Evolutionary conservation across 2,888 invertebrate species (phyloP), one percentile per base, ranked within the genome.

Genomic region (Callyntrura guangdongensis): DNA sequence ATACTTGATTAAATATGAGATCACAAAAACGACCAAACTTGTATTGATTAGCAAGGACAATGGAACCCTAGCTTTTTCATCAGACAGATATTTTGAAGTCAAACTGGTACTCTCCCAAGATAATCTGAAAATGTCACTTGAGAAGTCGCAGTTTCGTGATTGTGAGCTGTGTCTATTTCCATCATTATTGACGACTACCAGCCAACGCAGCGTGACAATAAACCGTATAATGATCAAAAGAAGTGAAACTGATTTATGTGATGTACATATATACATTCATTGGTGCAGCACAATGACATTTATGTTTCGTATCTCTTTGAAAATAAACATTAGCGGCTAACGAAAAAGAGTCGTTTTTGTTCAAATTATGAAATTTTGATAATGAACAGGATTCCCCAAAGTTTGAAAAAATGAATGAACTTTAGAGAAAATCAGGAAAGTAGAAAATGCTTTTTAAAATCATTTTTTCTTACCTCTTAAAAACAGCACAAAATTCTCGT

Each of bases 201-300:
- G 36, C n/a, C n/a, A n/a, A n/a, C n/a, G n/a, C 4, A 3, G 64
- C 8, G 11, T 59, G 25, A 83, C 22, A 83, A 67, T 47, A 67
- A 56, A 12, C 3, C 11, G 45, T 83, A 47, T n/a, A n/a, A n/a
- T 25, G 17, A 56, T 82, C n/a, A n/a, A n/a, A n/a, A n/a, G n/a
- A n/a, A 45, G 59, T 81, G 17, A 81, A 27, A 59, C 17, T 59
- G 59, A 81, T 84, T 49, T 67, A 59, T 59, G 27, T 81, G 81
- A 17, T 6, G n/a, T n/a, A n/a, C n/a, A n/a, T n/a, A n/a, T n/a
- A 82, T 17, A 9, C 25, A 61, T 47, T 83, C 83, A 83, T 69
- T 69, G n/a, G 69, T 25, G 49, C 84, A 85, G 72, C 14, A 36
- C 72, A 69, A 85, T 85, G 84, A 74, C 85, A 86, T 86, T 86